Evolutionary conservation across 2,888 invertebrate species (phyloP), one percentile per base, ranked within the genome.

Genomic region (Euclidia mi): DNA sequence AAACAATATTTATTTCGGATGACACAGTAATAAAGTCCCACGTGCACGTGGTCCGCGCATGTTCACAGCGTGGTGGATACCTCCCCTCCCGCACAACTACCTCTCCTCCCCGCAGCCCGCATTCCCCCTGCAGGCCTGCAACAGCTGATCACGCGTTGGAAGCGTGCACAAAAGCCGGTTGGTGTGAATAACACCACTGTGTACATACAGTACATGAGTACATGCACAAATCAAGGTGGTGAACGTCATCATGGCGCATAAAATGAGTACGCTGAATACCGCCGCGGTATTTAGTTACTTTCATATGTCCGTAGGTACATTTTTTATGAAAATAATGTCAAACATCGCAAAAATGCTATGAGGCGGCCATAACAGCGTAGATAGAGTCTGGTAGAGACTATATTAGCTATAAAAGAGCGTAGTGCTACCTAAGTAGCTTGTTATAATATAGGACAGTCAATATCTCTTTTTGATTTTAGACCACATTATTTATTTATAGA

Each of bases 1-100:
- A 15, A 35, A 20, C 11, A 31, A 11, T 43, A 29, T 37, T n/a
- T 44, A 17, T 47, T 28, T 32, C 47, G 25, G 17, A 32, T 51
- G 48, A 48, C 20, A 82, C 91, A 75, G 81, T 56, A 90, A 87
- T 67, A 90, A 90, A 89, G 79, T 60, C 78, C 78, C 85, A 9
- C 11, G 18, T 87, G 84, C 94, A 94, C 91, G 94, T 90, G 92
- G 67, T 69, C 70, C 58, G 82, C 89, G 94, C 94, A 92, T 94
- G 94, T 64, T 82, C 85, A 67, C 25, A 55, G 86, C 90, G 81
- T 89, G 92, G 59, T 68, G 44, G 42, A 55, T 44, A 42, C 47
- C 59, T 60, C 63, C 71, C 68, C 57, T 52, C 60, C 58, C 68
- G 68, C 61, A 40, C 56, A 48, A 68, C 49, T 58, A 56, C 60